Evolutionary conservation across 1,140 invertebrate species (phyloP).

Genomic region (Rhopalosiphum maidis): DNA sequence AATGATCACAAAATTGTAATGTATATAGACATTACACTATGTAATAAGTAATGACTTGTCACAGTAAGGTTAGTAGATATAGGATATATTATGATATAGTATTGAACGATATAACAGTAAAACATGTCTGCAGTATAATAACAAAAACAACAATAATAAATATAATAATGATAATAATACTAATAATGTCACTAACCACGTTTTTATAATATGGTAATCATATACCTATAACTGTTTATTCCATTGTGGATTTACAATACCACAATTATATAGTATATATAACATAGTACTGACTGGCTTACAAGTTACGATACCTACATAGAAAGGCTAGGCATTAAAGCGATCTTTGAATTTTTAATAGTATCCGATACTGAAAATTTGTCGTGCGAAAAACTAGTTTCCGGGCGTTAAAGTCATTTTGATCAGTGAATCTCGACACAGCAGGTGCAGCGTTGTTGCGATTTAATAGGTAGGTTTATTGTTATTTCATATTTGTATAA

Average conservation of each 20-base stretch:
- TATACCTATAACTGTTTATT: neutral
- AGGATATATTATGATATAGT: neutral
- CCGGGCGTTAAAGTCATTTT: slow-evolving; percentile 13
- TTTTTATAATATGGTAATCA: slow-evolving; percentile 16
- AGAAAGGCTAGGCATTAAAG: neutral
- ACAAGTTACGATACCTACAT: neutral
- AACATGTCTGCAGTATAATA: neutral
- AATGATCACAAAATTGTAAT: neutral
- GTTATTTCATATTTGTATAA: neutral
- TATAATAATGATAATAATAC: neutral
- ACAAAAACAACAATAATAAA: neutral
- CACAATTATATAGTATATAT: neutral
- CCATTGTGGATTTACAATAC: neutral
- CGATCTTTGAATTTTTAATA: neutral
- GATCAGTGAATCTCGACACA: neutral
- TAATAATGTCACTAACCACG: neutral
- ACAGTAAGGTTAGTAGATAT: neutral
- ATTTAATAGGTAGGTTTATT: neutral
- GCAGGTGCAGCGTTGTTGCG: neutral
- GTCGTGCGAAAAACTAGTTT: neutral
- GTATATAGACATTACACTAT: neutral
- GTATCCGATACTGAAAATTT: neutral
- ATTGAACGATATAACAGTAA: neutral
- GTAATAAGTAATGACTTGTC: neutral
- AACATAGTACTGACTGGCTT: neutral